Evolutionary conservation across 1,140 invertebrate genomes (phyloP).

Genomic region (Drosophila navojoa): DNA sequence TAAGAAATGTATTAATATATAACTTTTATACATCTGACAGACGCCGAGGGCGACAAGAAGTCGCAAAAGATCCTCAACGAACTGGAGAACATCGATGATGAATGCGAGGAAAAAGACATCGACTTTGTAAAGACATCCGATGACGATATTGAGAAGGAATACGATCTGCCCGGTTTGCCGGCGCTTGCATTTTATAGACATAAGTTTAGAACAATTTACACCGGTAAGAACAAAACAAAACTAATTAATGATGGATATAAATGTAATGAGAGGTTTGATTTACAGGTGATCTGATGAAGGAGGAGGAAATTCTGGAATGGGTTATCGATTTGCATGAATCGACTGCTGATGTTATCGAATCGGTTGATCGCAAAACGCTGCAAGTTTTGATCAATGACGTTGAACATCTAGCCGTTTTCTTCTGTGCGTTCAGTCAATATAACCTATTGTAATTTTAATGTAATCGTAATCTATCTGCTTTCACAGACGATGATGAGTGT

Average conservation of each 20-base stretch:
- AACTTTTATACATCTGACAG: constrained; percentile 83
- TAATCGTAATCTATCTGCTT: neutral
- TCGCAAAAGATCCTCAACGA: constrained; percentile 95
- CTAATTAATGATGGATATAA: constrained; percentile 52
- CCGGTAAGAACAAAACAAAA: constrained; percentile 70
- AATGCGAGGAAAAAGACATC: constrained; percentile 95
- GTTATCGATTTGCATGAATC: constrained; percentile 93
- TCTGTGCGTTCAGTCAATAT: constrained; percentile 87
- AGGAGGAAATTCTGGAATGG: constrained; percentile 96
- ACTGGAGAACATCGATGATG: constrained; percentile 97
- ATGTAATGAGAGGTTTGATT: neutral
- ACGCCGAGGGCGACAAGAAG: constrained; percentile 95
- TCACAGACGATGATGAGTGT: constrained; percentile 92
- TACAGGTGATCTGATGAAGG: constrained; percentile 93
- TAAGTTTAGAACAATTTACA: constrained; percentile 94
- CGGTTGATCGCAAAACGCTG: constrained; percentile 94
- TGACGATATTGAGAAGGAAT: constrained; percentile 94
- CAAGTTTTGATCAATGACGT: constrained; percentile 95
- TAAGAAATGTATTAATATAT: neutral
- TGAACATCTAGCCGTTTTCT: constrained; percentile 95
- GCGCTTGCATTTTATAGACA: constrained; percentile 95
- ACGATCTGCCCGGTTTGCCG: constrained; percentile 92
- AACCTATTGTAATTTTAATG: neutral
- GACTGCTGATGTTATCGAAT: constrained; percentile 95
- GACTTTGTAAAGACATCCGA: constrained; percentile 97